phyloP scores from a whole-genome alignment of 1,140 invertebrate genomes.

The Neodiprion fabricii region DNA sequence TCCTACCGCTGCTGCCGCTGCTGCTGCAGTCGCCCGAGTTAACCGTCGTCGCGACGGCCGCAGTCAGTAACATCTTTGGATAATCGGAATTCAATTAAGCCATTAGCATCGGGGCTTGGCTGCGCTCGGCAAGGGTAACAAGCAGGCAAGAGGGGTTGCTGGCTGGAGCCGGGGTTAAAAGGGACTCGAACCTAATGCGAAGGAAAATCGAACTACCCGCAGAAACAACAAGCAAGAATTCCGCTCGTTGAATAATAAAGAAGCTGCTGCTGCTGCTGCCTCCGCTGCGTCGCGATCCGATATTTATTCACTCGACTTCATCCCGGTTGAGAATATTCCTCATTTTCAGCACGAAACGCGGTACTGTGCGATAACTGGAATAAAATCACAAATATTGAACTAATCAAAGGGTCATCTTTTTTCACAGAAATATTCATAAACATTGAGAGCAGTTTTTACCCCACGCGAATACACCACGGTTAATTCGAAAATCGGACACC shows the following conservation, averaged over 20 bases:
- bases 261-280: background rate
- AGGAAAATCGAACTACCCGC: constrained; percentile 41
- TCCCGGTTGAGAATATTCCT: too few relatives aligned
- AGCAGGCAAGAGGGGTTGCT: background rate
- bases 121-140: constrained; percentile 11
- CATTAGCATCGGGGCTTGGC: constrained; percentile 44
- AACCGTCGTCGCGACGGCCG: constrained; percentile 16
- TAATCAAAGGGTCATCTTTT: too few relatives aligned
- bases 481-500: too few relatives aligned
- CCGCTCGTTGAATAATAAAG: constrained; percentile 32
- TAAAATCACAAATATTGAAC: too few relatives aligned
- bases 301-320: background rate
- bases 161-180: background rate
- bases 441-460: too few relatives aligned
- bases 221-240: constrained; percentile 39
- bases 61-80: constrained; percentile 47
- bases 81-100: constrained; percentile 61
- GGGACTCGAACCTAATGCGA: constrained; percentile 36
- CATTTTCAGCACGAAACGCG: too few relatives aligned
- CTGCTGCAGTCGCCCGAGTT: background rate
- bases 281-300: background rate
- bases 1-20: too few relatives aligned
- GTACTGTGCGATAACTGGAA: too few relatives aligned
- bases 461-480: too few relatives aligned
- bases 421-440: too few relatives aligned